These are phyloP conservation scores for Sander lucioperca DNA, from an alignment of 2,113 vertebrate species.

Conservation along the genomic window DNA sequence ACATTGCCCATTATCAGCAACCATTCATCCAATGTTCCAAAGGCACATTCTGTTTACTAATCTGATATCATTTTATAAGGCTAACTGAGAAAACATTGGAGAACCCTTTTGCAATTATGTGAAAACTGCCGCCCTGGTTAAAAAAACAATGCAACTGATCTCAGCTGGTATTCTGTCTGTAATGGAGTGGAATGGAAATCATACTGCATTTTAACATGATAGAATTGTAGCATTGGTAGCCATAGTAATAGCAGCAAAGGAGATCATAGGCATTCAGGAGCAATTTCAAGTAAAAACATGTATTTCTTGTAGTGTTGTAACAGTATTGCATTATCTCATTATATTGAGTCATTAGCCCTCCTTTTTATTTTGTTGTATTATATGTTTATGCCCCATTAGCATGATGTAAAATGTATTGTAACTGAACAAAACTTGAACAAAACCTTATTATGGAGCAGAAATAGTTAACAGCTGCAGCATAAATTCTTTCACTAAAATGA, in stretches of 20 bases:
- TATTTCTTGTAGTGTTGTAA: neutral
- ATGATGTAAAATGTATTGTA: neutral
- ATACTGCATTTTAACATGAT: neutral
- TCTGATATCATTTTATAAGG: too few species aligned
- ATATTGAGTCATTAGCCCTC: neutral
- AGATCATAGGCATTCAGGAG: neutral
- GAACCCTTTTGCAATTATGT: too few species aligned
- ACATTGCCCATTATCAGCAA: too few species aligned
- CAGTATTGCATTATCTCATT: neutral
- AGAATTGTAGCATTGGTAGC: neutral
- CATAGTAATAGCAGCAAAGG: neutral
- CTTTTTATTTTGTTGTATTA: neutral
- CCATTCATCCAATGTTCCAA: too few species aligned
- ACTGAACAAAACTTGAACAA: neutral
- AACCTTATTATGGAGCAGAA: neutral
- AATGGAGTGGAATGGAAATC: too few species aligned
- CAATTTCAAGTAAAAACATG: neutral
- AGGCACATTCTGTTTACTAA: too few species aligned
- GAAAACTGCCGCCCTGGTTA: too few species aligned
- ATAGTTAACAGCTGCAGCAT: neutral
- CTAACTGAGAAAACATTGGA: too few species aligned
- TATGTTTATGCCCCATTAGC: neutral
- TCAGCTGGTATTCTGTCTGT: too few species aligned
- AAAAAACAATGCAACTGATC: too few species aligned
- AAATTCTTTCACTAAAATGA: neutral